phyloP scores from a whole-genome alignment of 2,113 vertebrate species.

The Notarius lentiginosus region DNA sequence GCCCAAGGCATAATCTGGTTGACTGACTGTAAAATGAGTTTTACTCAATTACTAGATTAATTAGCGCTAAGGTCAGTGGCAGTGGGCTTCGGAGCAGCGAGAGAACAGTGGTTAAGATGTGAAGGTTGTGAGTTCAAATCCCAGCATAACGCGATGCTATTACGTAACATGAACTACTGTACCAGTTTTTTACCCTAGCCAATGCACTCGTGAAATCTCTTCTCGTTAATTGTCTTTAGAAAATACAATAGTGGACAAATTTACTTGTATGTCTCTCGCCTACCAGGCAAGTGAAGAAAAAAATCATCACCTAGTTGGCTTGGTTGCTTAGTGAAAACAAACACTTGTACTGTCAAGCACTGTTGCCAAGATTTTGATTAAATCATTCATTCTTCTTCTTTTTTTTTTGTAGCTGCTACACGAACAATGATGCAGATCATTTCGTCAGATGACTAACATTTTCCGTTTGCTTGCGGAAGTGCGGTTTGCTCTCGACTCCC shows the following conservation, averaged over 20 bases:
- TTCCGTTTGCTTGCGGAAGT: conserved; percentile 50
- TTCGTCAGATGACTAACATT: conserved; percentile 51
- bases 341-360: not conserved
- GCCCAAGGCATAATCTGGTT: not conserved
- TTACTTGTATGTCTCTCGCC: not conserved
- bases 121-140: not conserved
- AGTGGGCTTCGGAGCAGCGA: no score
- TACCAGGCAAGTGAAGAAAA: no score
- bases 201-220: not conserved
- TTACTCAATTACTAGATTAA: not conserved
- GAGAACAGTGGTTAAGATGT: not conserved
- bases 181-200: not conserved
- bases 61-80: no score
- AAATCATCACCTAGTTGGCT: not conserved
- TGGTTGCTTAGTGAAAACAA: not conserved
- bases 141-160: not conserved
- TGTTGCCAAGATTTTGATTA: not conserved
- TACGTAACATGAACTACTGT: no score
- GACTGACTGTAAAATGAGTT: no score
- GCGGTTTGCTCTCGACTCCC: conserved; percentile 38
- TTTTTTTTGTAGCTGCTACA: conserved; percentile 40
- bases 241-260: not conserved
- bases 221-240: not conserved
- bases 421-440: conserved; percentile 35
- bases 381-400: not conserved